Evolutionary conservation across 2,113 vertebrate genomes (phyloP).

Genomic region (Solea solea): DNA sequence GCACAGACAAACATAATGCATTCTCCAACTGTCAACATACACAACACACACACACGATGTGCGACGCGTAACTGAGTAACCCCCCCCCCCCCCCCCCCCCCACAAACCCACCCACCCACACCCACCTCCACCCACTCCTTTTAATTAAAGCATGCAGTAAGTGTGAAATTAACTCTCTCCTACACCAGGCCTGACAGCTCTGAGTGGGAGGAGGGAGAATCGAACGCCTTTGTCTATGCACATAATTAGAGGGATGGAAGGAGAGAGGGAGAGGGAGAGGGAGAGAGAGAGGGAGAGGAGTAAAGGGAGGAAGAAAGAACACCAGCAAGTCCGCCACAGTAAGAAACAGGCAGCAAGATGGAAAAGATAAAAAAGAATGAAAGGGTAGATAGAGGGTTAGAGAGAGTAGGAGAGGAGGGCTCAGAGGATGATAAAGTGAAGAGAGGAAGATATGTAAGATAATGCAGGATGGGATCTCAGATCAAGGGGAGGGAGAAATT

Average conservation of each 20-base stretch:
- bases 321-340: slow-evolving; percentile 47
- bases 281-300: slow-evolving; percentile 44
- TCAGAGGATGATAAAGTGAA: slow-evolving; percentile 30
- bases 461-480: background rate
- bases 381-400: slow-evolving; percentile 22
- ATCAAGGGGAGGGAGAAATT: background rate
- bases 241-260: slow-evolving; percentile 80
- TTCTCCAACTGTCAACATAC: slow-evolving; percentile 7
- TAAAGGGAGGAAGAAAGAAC: slow-evolving; percentile 38
- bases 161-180: slow-evolving; percentile 88
- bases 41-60: slow-evolving; percentile 31
- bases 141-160: slow-evolving; percentile 88
- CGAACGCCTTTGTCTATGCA: slow-evolving; percentile 81
- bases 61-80: slow-evolving; percentile 54
- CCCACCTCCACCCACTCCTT: slow-evolving; percentile 51
- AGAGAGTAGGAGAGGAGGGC: slow-evolving; percentile 15
- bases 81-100: slow-evolving; percentile 43
- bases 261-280: slow-evolving; percentile 41
- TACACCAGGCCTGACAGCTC: slow-evolving; percentile 81
- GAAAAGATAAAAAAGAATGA: slow-evolving; percentile 58
- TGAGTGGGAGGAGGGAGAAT: slow-evolving; percentile 82
- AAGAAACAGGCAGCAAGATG: slow-evolving; percentile 50
- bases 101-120: no score
- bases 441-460: slow-evolving; percentile 30
- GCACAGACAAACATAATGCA: slow-evolving; percentile 27